Percentiles rank a stretch among this genome's conserved stretches.
Conservation (phyloP, 2,113 vertebrate genomes). For the Syngnathus typhle region DNA sequence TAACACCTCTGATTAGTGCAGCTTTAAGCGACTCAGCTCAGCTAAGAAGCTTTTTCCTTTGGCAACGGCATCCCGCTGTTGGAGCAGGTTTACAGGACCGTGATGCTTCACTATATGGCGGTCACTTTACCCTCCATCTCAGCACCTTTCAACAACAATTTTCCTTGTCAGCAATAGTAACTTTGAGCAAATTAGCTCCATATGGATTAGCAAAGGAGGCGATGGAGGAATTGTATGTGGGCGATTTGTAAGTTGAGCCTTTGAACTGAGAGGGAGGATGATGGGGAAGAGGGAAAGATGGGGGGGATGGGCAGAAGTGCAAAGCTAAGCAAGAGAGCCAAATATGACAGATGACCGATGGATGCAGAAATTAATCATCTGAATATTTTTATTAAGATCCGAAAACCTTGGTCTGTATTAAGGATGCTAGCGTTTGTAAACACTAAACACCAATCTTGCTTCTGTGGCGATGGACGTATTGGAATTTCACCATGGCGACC, state of each 20-base stretch:
- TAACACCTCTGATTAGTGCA: slow-evolving; percentile 62
- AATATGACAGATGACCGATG: slow-evolving; percentile 21
- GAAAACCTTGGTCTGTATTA: too few species aligned
- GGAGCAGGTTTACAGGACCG: slow-evolving; percentile 40
- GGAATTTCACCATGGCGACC: too few species aligned
- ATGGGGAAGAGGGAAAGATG: slow-evolving; percentile 23
- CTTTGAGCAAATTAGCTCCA: slow-evolving; percentile 27
- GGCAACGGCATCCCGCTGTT: slow-evolving; percentile 16
- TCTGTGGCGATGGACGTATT: too few species aligned
- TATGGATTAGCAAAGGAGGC: not conserved
- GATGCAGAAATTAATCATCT: slow-evolving; percentile 5
- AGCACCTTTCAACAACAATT: not conserved
- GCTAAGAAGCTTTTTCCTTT: slow-evolving; percentile 62
- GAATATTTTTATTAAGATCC: not conserved
- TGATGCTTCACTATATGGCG: slow-evolving; percentile 43
- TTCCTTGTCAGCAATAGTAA: not conserved
- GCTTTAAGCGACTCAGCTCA: slow-evolving; percentile 56
- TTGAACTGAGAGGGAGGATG: slow-evolving; percentile 4
- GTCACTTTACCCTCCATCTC: slow-evolving; percentile 19
- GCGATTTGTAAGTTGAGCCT: slow-evolving; percentile 13
- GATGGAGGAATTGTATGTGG: not conserved
- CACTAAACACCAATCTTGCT: too few species aligned
- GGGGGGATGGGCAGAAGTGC: slow-evolving; percentile 49
- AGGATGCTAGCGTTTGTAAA: too few species aligned
- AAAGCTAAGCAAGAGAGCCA: slow-evolving; percentile 36